These are phyloP conservation scores for Heterochromis multidens DNA, from an alignment of 2,113 vertebrate genomes.

Conservation along the genomic window DNA sequence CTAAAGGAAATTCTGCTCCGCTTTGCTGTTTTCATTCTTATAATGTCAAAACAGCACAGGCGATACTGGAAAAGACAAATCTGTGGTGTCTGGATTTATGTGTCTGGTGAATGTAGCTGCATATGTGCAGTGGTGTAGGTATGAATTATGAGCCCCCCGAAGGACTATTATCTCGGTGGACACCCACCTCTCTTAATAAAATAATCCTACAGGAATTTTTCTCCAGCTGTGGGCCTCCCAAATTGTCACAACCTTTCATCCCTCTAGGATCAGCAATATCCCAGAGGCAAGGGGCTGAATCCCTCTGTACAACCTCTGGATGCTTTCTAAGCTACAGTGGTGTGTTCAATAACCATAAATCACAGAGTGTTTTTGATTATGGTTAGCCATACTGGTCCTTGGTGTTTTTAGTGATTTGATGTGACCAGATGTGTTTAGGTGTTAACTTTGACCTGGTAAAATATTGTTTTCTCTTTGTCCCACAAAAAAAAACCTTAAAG, in stretches of 20 bases:
- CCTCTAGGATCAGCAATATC: slow-evolving; percentile 13
- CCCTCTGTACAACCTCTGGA: slow-evolving; percentile 7
- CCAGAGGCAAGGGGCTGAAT: slow-evolving; percentile 8
- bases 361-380: slow-evolving; percentile 43
- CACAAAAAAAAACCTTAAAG: background rate
- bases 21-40: background rate
- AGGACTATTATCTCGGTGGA: slow-evolving; percentile 1
- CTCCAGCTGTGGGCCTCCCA: slow-evolving; percentile 27
- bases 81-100: background rate
- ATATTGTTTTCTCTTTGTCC: slow-evolving; percentile 24
- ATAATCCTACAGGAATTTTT: slow-evolving; percentile 54
- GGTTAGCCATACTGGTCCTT: slow-evolving; percentile 34
- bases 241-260: slow-evolving; percentile 51
- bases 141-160: slow-evolving; percentile 3
- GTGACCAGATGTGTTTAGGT: slow-evolving; percentile 62
- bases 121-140: background rate
- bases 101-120: background rate
- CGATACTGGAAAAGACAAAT: background rate
- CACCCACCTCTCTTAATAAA: slow-evolving; percentile 47
- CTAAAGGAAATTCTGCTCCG: background rate
- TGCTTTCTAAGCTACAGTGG: slow-evolving; percentile 1
- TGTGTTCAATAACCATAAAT: slow-evolving; percentile 41
- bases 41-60: background rate
- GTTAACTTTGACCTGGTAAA: slow-evolving; percentile 46
- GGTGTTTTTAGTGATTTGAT: slow-evolving; percentile 49